phyloP scores from a whole-genome alignment of 2,797 vertebrate genomes.

The Danio tinwini region DNA sequence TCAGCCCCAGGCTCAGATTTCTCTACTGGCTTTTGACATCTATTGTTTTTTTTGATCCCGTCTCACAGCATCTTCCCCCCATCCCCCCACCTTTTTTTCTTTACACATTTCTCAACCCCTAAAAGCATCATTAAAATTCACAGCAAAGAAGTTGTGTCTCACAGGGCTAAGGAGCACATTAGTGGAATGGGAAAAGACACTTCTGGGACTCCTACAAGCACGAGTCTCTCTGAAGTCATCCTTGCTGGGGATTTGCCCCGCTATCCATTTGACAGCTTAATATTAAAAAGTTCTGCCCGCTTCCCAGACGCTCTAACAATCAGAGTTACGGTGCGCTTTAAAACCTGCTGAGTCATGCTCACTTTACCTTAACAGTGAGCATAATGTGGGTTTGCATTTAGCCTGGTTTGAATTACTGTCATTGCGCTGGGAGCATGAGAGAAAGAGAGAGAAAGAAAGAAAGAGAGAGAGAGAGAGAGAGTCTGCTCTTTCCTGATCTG shows the following conservation, averaged over 20 bases:
- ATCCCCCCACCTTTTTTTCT: constrained; percentile 5
- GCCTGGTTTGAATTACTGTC: constrained; percentile 58
- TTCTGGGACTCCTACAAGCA: constrained; percentile 46
- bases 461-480: not conserved
- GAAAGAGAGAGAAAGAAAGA: constrained; percentile 12
- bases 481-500: constrained; percentile 18
- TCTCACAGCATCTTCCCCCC: not conserved
- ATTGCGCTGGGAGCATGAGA: not conserved
- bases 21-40: constrained; percentile 17
- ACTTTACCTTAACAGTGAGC: constrained; percentile 53
- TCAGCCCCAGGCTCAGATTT: constrained; percentile 31
- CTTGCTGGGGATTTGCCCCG: constrained; percentile 32
- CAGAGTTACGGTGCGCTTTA: constrained; percentile 26
- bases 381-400: constrained; percentile 50
- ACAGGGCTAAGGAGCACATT: constrained; percentile 46
- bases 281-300: constrained; percentile 44
- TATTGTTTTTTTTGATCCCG: constrained; percentile 25
- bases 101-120: constrained; percentile 33
- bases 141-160: constrained; percentile 34
- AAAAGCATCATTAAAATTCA: constrained; percentile 52
- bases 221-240: constrained; percentile 40
- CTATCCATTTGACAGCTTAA: constrained; percentile 39
- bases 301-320: constrained; percentile 27
- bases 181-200: constrained; percentile 47
- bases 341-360: constrained; percentile 58